These are phyloP conservation scores for Melanostigma gelatinosum DNA, from an alignment of 2,113 vertebrate species.

Conservation along the genomic window DNA sequence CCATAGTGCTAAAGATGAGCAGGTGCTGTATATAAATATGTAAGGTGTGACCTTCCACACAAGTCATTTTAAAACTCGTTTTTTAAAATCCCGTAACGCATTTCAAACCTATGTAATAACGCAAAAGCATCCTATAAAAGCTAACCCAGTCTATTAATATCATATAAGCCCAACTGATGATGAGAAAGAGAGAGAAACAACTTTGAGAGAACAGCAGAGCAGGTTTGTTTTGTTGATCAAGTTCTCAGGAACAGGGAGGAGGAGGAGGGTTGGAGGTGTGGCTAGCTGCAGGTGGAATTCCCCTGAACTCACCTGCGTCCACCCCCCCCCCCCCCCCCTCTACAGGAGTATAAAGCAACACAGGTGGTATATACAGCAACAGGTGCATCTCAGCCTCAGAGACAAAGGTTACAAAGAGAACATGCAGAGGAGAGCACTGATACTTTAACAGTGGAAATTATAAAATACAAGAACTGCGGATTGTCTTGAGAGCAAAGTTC, in stretches of 20 bases:
- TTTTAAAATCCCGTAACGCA: neutral
- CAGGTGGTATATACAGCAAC: conserved; percentile 18
- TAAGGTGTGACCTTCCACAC: too few species aligned
- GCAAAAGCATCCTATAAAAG: neutral
- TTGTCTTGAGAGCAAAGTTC: neutral
- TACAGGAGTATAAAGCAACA: conserved; percentile 52
- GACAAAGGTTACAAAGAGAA: neutral
- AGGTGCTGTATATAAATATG: too few species aligned
- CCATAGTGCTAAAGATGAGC: too few species aligned
- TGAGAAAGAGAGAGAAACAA: neutral
- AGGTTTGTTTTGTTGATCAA: conserved; percentile 68
- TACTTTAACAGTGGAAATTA: neutral
- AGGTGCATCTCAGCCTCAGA: conserved; percentile 38
- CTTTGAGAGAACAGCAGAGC: conserved; percentile 9
- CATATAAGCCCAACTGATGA: neutral
- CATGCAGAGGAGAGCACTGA: neutral
- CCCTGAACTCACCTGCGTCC: conserved; percentile 75
- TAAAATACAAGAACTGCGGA: neutral
- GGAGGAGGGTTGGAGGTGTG: conserved; percentile 51
- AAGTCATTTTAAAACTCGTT: too few species aligned
- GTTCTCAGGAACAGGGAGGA: conserved; percentile 66
- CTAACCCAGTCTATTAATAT: neutral
- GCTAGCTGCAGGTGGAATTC: conserved; percentile 77
- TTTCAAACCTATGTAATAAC: neutral
- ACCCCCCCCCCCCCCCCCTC: neutral